Base-by-base conservation (phyloP, 2,113 vertebrate genomes). In the Spea bombifrons region DNA sequence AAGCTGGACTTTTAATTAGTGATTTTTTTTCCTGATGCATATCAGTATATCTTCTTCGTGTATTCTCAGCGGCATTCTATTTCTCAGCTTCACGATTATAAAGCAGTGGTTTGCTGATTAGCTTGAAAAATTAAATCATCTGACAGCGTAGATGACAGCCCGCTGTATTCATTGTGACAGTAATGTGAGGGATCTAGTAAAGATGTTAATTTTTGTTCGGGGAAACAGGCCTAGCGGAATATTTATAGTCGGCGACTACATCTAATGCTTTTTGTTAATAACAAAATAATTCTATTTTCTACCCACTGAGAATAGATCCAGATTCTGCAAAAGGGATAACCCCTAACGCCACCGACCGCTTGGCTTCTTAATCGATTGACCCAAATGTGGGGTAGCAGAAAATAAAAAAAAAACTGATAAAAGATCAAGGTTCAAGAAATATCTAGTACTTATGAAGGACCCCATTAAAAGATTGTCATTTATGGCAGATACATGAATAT, bases 61-160 rank as follows among this genome's bases (percentile, higher is more conserved):
- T 50, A 44, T 16, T 50, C 67, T 47, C 15, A 7, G 49, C n/a
- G 69, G 53, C 69, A 71, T 71, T 71, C 53, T 71, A 55, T 53
- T 50, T 30, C 49, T 71, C 49, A n/a, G 46, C 66, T 66, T 75
- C 7, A 8, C 1, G 12, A 45, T 75, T 66, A 67, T 66, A 44
- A 8, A 5, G 49, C 75, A 76, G 65, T 50, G 67, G 65, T 47
- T 30, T 48, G n/a, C 68, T 69, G 53, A 76, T 76, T 69, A 76
- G 50, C 52, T 15, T 59, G 55, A 67, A 76, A 59, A 68, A 68
- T 69, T 45, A 66, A 57, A 47, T 76, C 52, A 76, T 57, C 46
- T 55, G 47, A 30, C n/a, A 8, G 75, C 69, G 53, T 59, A 68
- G 69, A 76, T 76, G 16, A 10, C 52, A 7, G 50, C 52, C 75